Conservation (phyloP, 2,888 invertebrate species). For the Smittia aterrima region DNA sequence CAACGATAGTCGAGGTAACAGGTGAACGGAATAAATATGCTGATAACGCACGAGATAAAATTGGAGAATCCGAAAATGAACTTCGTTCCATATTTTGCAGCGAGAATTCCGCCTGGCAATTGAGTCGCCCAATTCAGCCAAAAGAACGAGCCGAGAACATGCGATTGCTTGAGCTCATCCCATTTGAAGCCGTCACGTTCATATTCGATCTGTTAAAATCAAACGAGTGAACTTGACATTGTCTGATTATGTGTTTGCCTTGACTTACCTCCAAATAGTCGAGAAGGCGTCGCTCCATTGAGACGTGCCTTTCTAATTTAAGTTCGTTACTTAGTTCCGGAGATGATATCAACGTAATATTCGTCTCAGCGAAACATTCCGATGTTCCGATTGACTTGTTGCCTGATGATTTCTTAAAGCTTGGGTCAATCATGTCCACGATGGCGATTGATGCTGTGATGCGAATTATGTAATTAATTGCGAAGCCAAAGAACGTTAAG, state of each 20-base stretch:
- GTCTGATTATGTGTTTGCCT: neutral
- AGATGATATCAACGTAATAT: neutral
- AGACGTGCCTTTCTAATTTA: neutral
- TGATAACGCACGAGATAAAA: constrained; percentile 62
- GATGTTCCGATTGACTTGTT: constrained; percentile 8
- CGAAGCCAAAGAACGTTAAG: constrained; percentile 64
- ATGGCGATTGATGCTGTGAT: constrained; percentile 67
- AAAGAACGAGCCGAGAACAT: constrained; percentile 67
- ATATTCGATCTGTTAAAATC: constrained; percentile 22
- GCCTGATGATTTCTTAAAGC: neutral
- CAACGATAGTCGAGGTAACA: constrained; percentile 59
- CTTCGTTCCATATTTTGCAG: constrained; percentile 69
- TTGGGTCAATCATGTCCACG: constrained; percentile 60
- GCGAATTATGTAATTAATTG: constrained; percentile 67
- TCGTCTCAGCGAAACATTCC: constrained; percentile 2
- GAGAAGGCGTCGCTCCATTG: constrained; percentile 31
- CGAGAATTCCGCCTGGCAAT: constrained; percentile 69
- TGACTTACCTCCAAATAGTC: constrained; percentile 32
- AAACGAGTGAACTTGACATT: neutral
- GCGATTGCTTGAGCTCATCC: constrained; percentile 65
- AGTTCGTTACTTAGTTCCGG: neutral
- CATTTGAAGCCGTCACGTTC: constrained; percentile 56
- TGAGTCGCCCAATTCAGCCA: constrained; percentile 72
- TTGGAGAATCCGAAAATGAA: constrained; percentile 67
- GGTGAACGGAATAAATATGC: constrained; percentile 65